Base-by-base conservation (phyloP, 1,140 invertebrate species). In the Diprion similis region DNA sequence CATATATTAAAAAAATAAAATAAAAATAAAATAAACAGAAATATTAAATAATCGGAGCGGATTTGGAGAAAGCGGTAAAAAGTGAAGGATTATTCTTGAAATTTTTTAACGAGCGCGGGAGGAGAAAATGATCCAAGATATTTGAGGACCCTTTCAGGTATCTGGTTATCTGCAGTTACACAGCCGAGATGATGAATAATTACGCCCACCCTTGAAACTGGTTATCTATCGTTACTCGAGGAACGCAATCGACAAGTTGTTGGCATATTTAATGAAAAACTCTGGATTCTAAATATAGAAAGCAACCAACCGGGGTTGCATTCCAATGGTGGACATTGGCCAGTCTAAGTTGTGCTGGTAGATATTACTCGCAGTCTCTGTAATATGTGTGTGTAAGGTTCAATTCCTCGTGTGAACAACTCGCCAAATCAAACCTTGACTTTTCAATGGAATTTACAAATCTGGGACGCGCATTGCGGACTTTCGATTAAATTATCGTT, bases 281-380 rank as follows among this genome's bases (percentile, higher is more conserved):
- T 77, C 71, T 72, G 73, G 71, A 71, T 72, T 80, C 79, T 82
- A 82, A 83, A 81, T 82, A 81, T 82, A 82, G 79, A 81, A 69
- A 66, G 13, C 75, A 75, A 77, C 76, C 51, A 37, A 37, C 51
- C 24, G 71, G 72, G 76, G 71, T 78, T 70, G 69, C 79, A 81
- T 82, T 81, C 81, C 79, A 75, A 79, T 79, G 76, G 71, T 76
- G 78, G 73, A 74, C 75, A 79, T 73, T 80, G 77, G 70, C 67
- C 70, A 59, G n/a, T 9, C 6, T 59, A 17, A 59, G n/a, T 59
- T 59, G 11, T 59, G n/a, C n/a, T 37, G 1, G 24, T 37, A 37
- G 24, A 37, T 6, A 6, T 37, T 37, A 37, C 2, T 1, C 2
- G 1, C 24, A 6, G 24, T 37, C 2, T 37, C 24, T 6, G 24